Base-by-base conservation (phyloP, 2,113 vertebrate species). In the Bambusicola thoracicus region DNA sequence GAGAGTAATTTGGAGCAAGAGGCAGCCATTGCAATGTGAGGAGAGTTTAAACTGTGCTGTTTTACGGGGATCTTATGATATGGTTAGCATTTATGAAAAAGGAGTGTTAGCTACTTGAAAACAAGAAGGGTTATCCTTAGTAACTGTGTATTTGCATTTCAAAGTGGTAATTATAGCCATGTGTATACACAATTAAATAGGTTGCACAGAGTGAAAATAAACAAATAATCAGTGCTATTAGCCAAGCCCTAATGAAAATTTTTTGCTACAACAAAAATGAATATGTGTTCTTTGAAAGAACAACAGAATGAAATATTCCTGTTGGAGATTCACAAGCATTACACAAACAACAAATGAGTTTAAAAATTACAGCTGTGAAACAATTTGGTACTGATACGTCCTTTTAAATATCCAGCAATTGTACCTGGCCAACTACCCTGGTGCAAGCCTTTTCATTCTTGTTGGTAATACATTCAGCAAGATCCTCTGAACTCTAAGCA, bases 401-500 rank as follows among this genome's bases (percentile, higher is more conserved):
- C 82, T 90, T 85, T 81, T 86, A 92, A 88, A 38, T 55, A 94
- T 27, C 43, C 85, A 87, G 76, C 89, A 87, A 59, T 65, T 72
- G 80, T 81, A 90, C 32, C 93, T 94, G 94, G 94, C 87, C 48
- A 46, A 76, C 89, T 95, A 77, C 38, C 51, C 58, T 29, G 27
- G 19, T 86, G 76, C 76, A 95, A 90, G 87, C 24, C 91, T 97
- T 94, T 95, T 92, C 82, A 81, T 97, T 92, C 93, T 93, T 85
- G 3, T 96, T 75, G 93, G 94, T 97, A 91, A 97, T 65, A 53
- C 80, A 91, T 96, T 96, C 92, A 95, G 92, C 61, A 86, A 94
- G 93, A 91, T 96, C 85, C 85, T 96, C 93, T 96, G 94, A 94
- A 97, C 95, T 96, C 61, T 38, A 88, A 85, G 94, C 94, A 95